Conservation (phyloP, 2,888 invertebrate species). For the Oeneis ivallda region DNA sequence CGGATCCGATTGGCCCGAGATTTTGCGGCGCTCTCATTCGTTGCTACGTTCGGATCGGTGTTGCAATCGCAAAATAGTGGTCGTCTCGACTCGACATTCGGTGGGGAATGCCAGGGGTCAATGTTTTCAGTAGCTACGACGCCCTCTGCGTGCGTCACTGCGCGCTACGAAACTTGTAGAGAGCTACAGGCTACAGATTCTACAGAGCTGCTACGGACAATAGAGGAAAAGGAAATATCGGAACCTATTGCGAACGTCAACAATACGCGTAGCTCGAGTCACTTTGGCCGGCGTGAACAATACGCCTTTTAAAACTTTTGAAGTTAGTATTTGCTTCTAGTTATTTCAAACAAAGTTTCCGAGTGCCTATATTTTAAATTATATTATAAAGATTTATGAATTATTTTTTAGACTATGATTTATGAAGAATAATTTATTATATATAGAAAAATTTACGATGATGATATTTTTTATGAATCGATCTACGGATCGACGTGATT, state of each 20-base stretch:
- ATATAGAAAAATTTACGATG: too few species aligned
- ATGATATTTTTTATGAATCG: too few species aligned
- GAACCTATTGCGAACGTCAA: slow-evolving; percentile 9
- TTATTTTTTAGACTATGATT: too few species aligned
- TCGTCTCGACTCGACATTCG: slow-evolving; percentile 38
- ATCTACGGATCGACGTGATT: too few species aligned
- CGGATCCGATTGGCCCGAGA: slow-evolving; percentile 32
- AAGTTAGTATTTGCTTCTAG: neutral
- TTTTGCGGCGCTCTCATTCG: slow-evolving; percentile 27
- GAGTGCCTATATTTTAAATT: neutral
- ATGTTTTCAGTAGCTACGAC: slow-evolving; percentile 66
- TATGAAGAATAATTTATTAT: too few species aligned
- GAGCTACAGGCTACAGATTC: slow-evolving; percentile 57
- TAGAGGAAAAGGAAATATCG: slow-evolving; percentile 10
- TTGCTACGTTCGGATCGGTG: slow-evolving; percentile 35
- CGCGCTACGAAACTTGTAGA: slow-evolving; percentile 72
- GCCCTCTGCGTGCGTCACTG: slow-evolving; percentile 67
- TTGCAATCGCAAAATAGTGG: slow-evolving; percentile 39
- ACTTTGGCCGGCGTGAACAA: slow-evolving; percentile 12
- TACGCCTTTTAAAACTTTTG: slow-evolving; percentile 3
- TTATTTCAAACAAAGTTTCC: slow-evolving; percentile 9
- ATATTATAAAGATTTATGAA: too few species aligned
- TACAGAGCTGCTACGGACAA: slow-evolving; percentile 17
- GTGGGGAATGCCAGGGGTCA: slow-evolving; percentile 60
- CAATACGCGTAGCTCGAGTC: slow-evolving; percentile 8